Percentiles rank a stretch among this genome's conserved stretches.
Evolutionary conservation across 2,888 invertebrate species (phyloP).

Genomic region (Leptopilina myrica): DNA sequence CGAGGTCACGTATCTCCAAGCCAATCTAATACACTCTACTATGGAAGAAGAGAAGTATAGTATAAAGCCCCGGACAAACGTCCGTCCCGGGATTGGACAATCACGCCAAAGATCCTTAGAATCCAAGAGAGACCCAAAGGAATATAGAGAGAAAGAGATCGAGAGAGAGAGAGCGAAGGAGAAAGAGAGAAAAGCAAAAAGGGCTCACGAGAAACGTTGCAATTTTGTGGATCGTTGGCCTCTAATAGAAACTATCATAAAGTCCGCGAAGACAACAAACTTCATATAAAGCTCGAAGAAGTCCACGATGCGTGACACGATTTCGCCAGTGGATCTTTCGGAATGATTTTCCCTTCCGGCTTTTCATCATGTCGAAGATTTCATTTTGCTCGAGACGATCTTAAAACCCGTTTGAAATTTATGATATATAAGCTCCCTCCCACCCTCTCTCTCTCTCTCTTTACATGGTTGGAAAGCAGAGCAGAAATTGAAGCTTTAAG

Average conservation of each 20-base stretch:
- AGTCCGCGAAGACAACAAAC: slow-evolving; percentile 60
- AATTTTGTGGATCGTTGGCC: slow-evolving; percentile 74
- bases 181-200: slow-evolving; percentile 31
- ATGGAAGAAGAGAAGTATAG: slow-evolving; percentile 50
- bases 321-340: slow-evolving; percentile 41
- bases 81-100: slow-evolving; percentile 64
- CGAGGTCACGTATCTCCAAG: slow-evolving; percentile 75
- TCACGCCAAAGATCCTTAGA: slow-evolving; percentile 54
- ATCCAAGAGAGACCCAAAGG: slow-evolving; percentile 20
- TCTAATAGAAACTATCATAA: slow-evolving; percentile 72
- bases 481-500: neutral
- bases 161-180: no score
- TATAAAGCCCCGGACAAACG: slow-evolving; percentile 53
- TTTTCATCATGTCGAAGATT: slow-evolving; percentile 15
- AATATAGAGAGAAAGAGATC: no score
- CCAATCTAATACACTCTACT: slow-evolving; percentile 74
- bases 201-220: slow-evolving; percentile 59
- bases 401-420: slow-evolving; percentile 27
- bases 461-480: neutral
- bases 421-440: neutral
- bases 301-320: slow-evolving; percentile 47
- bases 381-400: slow-evolving; percentile 19
- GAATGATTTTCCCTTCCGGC: slow-evolving; percentile 28
- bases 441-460: no score
- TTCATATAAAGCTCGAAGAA: slow-evolving; percentile 56